These are phyloP conservation scores for Zele albiditarsus DNA, from an alignment of 2,888 invertebrate species.

Conservation along the genomic window DNA sequence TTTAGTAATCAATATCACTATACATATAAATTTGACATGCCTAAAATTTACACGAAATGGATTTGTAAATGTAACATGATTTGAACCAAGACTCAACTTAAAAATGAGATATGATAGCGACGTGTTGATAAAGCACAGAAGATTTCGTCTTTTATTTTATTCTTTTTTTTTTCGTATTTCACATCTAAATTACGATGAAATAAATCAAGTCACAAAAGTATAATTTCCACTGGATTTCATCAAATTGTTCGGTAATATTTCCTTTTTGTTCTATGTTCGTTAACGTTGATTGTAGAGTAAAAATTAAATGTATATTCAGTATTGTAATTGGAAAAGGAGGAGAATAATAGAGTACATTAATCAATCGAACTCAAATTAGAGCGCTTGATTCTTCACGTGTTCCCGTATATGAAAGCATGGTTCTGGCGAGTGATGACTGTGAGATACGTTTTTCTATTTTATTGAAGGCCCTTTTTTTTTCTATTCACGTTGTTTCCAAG, in stretches of 20 bases:
- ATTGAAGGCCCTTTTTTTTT: conserved; percentile 40
- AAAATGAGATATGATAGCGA: conserved; percentile 53
- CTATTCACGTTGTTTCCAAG: conserved; percentile 32
- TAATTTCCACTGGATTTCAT: conserved; percentile 1
- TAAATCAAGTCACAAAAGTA: conserved; percentile 17
- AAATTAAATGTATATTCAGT: conserved; percentile 60
- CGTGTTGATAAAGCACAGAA: conserved; percentile 50
- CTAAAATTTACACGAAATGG: conserved; percentile 70
- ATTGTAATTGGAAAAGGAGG: conserved; percentile 60
- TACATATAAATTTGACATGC: conserved; percentile 71
- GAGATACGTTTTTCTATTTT: conserved; percentile 33
- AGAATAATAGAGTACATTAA: conserved; percentile 59
- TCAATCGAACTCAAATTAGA: conserved; percentile 57
- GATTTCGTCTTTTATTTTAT: conserved; percentile 28
- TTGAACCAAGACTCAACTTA: conserved; percentile 62
- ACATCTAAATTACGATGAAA: conserved; percentile 25
- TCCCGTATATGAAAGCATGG: conserved; percentile 23
- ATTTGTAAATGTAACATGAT: conserved; percentile 66
- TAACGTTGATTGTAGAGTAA: conserved; percentile 46
- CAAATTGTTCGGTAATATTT: conserved; percentile 1
- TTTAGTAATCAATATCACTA: conserved; percentile 68
- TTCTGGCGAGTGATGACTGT: conserved; percentile 14
- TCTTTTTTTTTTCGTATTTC: conserved; percentile 30
- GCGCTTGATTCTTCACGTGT: conserved; percentile 51
- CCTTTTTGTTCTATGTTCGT: background rate